Percentiles rank a stretch among this genome's conserved stretches.
Evolutionary conservation across 2,113 vertebrate species (phyloP).

Genomic region (Romanogobio albipinnatus): DNA sequence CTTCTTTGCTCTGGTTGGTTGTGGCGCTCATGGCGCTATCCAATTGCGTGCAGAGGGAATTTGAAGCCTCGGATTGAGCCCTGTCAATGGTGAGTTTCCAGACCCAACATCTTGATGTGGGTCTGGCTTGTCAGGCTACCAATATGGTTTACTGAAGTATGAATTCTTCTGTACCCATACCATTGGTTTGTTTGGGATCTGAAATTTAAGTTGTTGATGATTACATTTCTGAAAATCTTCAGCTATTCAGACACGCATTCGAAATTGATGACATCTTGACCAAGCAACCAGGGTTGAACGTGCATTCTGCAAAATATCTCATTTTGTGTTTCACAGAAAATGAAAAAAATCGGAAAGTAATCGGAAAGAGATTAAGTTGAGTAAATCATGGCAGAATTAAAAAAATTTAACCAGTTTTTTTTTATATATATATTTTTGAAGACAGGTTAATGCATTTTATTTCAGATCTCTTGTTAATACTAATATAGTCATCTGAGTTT

Average conservation of each 20-base stretch:
- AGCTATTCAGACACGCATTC: neutral
- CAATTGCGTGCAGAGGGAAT: too few species aligned
- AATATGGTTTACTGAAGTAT: neutral
- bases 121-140: too few species aligned
- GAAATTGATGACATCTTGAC: neutral
- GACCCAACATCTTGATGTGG: too few species aligned
- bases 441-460: neutral
- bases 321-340: neutral
- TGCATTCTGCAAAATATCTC: neutral
- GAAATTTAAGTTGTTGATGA: neutral
- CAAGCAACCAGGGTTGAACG: neutral
- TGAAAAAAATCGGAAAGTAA: neutral
- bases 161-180: neutral
- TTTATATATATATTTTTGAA: neutral
- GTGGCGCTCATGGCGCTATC: too few species aligned
- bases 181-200: neutral
- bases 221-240: neutral
- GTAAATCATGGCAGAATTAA: neutral
- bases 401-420: too few species aligned
- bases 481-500: constrained; percentile 11
- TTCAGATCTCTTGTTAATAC: constrained; percentile 1
- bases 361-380: neutral
- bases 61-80: too few species aligned
- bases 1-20: too few species aligned
- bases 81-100: too few species aligned